phyloP scores from a whole-genome alignment of 2,888 invertebrate species.

The Rhaphigaster nebulosa region DNA sequence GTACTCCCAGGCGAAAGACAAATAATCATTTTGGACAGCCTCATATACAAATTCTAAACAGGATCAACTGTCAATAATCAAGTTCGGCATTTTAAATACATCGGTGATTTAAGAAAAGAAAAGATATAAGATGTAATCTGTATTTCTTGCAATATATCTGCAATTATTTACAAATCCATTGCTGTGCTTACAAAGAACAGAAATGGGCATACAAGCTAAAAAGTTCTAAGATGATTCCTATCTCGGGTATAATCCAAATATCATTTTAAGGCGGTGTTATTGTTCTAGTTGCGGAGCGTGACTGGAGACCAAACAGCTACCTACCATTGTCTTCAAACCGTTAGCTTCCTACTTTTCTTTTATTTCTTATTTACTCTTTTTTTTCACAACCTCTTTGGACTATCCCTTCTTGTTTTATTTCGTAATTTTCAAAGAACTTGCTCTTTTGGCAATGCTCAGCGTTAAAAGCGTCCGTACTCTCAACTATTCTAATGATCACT shows the following conservation, averaged over 20 bases:
- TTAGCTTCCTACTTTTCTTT: slow-evolving; percentile 18
- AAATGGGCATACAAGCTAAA: background rate
- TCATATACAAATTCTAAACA: too few species aligned
- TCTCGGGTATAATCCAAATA: background rate
- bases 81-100: too few species aligned
- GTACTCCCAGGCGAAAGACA: too few species aligned
- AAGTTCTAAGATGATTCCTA: background rate
- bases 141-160: too few species aligned
- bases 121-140: too few species aligned
- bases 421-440: background rate
- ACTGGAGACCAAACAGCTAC: slow-evolving; percentile 19
- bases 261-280: background rate
- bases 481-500: background rate
- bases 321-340: slow-evolving; percentile 33
- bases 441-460: background rate
- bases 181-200: background rate
- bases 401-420: background rate
- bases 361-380: slow-evolving; percentile 24
- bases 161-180: background rate
- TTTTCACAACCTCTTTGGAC: background rate
- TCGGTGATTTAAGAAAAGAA: too few species aligned
- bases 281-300: slow-evolving; percentile 27
- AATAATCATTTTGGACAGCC: too few species aligned
- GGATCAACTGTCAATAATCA: too few species aligned
- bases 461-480: background rate